phyloP scores from a whole-genome alignment of 1,140 invertebrate genomes.

The Pseudomyrmex flavicornis region DNA sequence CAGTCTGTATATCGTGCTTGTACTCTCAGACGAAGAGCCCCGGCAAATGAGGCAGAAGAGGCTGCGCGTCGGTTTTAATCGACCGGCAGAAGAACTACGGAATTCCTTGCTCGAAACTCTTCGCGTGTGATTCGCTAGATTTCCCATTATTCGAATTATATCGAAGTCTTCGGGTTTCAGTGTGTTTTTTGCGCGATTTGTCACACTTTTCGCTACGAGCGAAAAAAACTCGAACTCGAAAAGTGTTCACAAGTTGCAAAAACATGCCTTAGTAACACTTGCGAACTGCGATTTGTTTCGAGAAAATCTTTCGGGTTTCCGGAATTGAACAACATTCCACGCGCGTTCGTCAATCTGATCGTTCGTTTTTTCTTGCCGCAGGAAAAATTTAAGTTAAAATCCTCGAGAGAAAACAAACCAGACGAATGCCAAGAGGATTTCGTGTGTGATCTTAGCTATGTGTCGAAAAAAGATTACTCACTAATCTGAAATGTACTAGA shows the following conservation, averaged over 20 bases:
- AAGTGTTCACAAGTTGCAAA: neutral
- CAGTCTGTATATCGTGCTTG: conserved; percentile 59
- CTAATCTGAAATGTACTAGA: neutral
- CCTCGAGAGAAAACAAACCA: neutral
- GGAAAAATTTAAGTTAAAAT: neutral
- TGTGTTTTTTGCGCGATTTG: conserved; percentile 35
- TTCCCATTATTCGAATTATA: conserved; percentile 31
- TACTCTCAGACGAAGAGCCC: conserved; percentile 45
- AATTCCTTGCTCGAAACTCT: conserved; percentile 8
- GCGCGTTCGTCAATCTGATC: neutral
- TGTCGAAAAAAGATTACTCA: conserved; percentile 6
- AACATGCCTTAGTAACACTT: neutral
- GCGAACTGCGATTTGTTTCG: neutral
- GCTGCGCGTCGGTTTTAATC: conserved; percentile 46
- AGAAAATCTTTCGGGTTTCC: conserved; percentile 26
- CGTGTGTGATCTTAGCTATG: neutral
- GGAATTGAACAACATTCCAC: conserved; percentile 24
- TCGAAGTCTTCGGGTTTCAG: neutral
- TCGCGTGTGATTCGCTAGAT: neutral
- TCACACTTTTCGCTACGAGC: neutral
- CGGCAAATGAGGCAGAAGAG: conserved; percentile 54
- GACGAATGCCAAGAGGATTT: neutral
- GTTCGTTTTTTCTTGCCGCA: neutral
- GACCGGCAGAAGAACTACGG: conserved; percentile 15
- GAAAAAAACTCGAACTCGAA: neutral